Percentiles rank a stretch among this genome's conserved stretches.
Conservation (phyloP, 2,113 vertebrate genomes). For the Picathartes gymnocephalus region DNA sequence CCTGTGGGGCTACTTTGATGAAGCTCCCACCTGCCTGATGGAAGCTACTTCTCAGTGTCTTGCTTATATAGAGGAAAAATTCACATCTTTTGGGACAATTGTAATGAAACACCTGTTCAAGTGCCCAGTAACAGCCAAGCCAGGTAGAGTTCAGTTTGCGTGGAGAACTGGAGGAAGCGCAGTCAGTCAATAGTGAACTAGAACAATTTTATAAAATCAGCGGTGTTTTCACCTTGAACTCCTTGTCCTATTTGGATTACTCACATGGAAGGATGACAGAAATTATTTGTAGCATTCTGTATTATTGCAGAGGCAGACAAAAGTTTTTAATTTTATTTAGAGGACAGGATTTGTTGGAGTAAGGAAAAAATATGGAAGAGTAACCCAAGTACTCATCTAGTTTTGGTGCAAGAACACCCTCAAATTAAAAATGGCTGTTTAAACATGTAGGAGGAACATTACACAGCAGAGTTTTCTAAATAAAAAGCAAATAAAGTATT, state of each 20-base stretch:
- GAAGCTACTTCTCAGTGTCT: background rate
- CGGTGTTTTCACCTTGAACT: background rate
- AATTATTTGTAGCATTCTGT: background rate
- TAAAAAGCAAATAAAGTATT: background rate
- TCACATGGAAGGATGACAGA: background rate
- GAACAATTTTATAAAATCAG: background rate
- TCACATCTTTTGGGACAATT: background rate
- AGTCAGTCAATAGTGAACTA: background rate
- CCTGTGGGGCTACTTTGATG: background rate
- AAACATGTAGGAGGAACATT: background rate
- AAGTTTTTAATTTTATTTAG: background rate
- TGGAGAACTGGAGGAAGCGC: background rate
- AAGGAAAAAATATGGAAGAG: background rate
- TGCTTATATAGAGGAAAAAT: background rate
- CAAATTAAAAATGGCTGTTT: background rate
- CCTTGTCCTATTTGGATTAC: background rate
- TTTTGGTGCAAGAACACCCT: background rate
- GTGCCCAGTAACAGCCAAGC: background rate
- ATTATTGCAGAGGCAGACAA: background rate
- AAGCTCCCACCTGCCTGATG: background rate
- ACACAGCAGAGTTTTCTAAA: background rate
- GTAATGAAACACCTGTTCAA: constrained; percentile 20
- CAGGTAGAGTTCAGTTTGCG: background rate
- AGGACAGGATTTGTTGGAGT: background rate
- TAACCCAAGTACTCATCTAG: background rate